Conservation (phyloP, 2,888 invertebrate species). For the Ferrisia virgata region DNA sequence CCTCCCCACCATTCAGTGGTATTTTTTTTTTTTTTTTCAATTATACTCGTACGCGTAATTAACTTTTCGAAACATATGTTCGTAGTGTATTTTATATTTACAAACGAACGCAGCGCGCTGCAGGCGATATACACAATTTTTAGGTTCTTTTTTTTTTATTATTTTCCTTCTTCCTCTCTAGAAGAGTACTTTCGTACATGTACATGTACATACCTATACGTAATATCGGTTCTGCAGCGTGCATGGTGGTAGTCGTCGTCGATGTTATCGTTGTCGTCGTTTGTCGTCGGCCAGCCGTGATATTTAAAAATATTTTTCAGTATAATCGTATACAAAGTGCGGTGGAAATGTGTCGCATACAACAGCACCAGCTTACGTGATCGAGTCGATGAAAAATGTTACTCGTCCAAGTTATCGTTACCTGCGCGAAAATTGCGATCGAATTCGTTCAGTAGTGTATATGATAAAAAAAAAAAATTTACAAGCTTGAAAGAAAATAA, state of each 20-base stretch:
- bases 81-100: neutral
- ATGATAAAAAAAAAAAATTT: neutral
- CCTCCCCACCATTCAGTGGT: neutral
- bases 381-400: neutral
- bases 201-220: too few species aligned
- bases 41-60: neutral
- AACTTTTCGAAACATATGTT: conserved; percentile 15
- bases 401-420: neutral
- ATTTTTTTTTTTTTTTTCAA: neutral
- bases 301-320: conserved; percentile 5
- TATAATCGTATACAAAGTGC: neutral
- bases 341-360: neutral
- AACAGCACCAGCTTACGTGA: neutral
- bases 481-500: too few species aligned
- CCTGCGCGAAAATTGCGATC: neutral
- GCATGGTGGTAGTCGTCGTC: too few species aligned
- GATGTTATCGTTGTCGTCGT: neutral
- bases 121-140: conserved; percentile 1
- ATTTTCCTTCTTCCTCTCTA: neutral
- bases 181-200: neutral
- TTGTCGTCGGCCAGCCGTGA: neutral
- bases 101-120: neutral
- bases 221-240: neutral
- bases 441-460: too few species aligned
- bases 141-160: neutral